Percentiles rank a stretch among this genome's conserved stretches.
Evolutionary conservation across 2,797 vertebrate genomes (phyloP).

Genomic region (Atherinosoma microstoma): DNA sequence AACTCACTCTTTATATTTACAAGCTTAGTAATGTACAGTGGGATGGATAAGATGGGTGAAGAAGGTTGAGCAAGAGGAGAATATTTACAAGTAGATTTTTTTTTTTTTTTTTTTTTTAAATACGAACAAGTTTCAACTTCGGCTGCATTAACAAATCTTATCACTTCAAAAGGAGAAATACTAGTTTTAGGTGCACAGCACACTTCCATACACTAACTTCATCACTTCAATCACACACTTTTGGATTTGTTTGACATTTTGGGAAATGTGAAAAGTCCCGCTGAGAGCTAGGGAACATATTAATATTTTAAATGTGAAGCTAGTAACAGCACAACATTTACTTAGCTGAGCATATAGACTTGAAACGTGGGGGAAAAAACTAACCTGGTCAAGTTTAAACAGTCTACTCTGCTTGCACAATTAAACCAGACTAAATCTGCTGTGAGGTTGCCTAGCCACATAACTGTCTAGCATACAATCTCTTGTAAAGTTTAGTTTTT

Average conservation of each 20-base stretch:
- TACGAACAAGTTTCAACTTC: conserved; percentile 50
- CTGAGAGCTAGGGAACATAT: not conserved
- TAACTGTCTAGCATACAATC: not conserved
- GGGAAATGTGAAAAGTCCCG: conserved; percentile 18
- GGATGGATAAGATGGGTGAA: conserved; percentile 50
- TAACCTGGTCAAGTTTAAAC: not conserved
- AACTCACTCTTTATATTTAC: conserved; percentile 77
- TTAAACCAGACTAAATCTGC: not conserved
- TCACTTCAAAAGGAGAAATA: conserved; percentile 50
- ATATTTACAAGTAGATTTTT: conserved; percentile 74
- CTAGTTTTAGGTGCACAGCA: conserved; percentile 41
- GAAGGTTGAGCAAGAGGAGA: conserved; percentile 59
- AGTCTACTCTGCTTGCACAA: not conserved
- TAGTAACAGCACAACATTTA: not conserved
- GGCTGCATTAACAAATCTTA: conserved; percentile 52
- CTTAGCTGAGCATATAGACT: conserved; percentile 12
- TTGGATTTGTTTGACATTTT: conserved; percentile 36
- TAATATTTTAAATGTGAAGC: conserved; percentile 8
- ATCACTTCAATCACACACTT: conserved; percentile 20
- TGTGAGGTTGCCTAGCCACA: not conserved
- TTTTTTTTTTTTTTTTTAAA: no score
- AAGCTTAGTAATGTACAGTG: conserved; percentile 74
- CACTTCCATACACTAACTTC: conserved; percentile 33
- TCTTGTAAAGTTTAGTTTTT: not conserved
- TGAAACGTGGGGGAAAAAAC: not conserved